Evolutionary conservation across 30 jellyfish, hydroid and myxozoan genomes (phyloP), one percentile per base, ranked within the genome.

Genomic region (Nemopilema nomurai): DNA sequence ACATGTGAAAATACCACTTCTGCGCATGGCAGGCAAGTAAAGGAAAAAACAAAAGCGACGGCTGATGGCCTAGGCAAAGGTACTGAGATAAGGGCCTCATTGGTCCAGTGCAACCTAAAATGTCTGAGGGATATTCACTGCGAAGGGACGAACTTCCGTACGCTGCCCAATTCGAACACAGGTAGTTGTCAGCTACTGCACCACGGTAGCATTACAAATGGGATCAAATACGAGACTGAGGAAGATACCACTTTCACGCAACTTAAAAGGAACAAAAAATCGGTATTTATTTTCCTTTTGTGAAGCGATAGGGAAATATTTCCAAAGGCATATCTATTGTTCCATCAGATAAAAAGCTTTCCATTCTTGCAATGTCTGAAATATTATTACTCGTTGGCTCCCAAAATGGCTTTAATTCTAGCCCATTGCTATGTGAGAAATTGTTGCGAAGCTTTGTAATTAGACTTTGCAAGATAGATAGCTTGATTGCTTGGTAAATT

Each of bases 51-150:
- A n/a, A 63, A 28, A 62, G 87, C 87, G 4, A 17, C 66, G 20
- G 87, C 70, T 4, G n/a, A 23, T 16, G 69, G 33, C 1, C 87
- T 77, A 20, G 78, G 27, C 18, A 22, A 49, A 18, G 24, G 27
- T 21, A 31, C 76, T 64, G 25, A 25, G 76, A 27, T 22, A 26
- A 77, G 32, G 19, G 32, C 13, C 62, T 77, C 87, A 26, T 3
- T 77, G 50, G 67, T 62, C 71, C 77, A 26, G 16, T 77, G 87
- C 78, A 77, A 77, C 26, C 28, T 77, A 31, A 18, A 66, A 33
- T 77, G 87, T 19, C 29, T 77, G 49, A 77, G 30, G 0, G 87
- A 77, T 22, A 27, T 25, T 20, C 29, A 13, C 23, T 77, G 87
- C 28, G 69, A 22, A 21, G 66, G 77, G 62, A 77, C 87, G 16